These are phyloP conservation scores for Nettapus auritus DNA, from an alignment of 2,113 vertebrate species.

Conservation along the genomic window DNA sequence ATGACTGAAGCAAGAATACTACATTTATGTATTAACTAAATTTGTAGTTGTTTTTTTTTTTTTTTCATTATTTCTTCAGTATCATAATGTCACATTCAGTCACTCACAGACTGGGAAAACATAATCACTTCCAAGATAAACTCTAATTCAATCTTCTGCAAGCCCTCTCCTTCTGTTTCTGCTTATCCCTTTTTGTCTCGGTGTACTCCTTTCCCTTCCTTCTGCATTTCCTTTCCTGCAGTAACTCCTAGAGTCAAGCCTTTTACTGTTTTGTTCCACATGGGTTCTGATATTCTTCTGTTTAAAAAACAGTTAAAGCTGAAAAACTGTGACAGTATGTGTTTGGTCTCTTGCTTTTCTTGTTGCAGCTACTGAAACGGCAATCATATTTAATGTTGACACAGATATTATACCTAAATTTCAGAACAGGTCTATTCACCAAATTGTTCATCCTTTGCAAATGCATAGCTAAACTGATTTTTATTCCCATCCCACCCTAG, in stretches of 20 bases:
- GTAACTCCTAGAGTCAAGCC: neutral
- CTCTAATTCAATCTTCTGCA: neutral
- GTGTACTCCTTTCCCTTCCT: neutral
- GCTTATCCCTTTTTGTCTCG: neutral
- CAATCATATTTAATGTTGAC: neutral
- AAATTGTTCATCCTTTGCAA: slow-evolving; percentile 32
- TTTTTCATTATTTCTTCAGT: neutral
- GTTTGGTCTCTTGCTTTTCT: neutral
- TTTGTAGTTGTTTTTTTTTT: neutral
- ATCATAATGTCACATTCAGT: neutral
- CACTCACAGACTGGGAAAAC: neutral
- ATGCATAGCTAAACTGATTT: slow-evolving; percentile 36
- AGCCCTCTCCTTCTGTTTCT: neutral
- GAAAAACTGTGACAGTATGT: neutral
- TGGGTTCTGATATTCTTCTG: neutral
- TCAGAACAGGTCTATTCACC: slow-evolving; percentile 49
- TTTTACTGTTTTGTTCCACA: neutral
- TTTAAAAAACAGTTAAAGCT: neutral
- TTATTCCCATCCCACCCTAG: slow-evolving; percentile 4
- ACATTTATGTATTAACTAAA: neutral
- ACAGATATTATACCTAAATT: slow-evolving; percentile 13
- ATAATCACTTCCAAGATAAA: neutral
- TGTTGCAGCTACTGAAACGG: neutral
- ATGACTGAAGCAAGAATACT: neutral
- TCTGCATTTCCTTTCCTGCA: neutral